phyloP scores from a whole-genome alignment of 35 echinoderm and acorn worm species.

The Diadema setosum region DNA sequence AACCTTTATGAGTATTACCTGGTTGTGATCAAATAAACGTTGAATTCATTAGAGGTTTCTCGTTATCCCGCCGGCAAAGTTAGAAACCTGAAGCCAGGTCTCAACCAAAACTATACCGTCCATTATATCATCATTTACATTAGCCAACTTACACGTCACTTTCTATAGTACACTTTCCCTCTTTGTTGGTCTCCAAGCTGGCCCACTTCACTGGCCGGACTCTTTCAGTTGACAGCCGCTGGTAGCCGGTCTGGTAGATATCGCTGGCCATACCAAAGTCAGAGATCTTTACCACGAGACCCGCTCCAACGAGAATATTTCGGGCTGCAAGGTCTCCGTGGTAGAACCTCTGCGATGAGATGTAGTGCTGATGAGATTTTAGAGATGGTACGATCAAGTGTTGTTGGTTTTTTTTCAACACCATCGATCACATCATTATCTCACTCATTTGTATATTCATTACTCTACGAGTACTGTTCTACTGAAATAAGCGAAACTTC shows the following conservation, averaged over 20 bases:
- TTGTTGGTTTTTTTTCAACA: no score
- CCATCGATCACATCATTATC: background rate
- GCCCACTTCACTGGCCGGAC: conserved; percentile 88
- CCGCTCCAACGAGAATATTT: conserved; percentile 72
- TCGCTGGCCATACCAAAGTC: conserved; percentile 91
- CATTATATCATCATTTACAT: no score
- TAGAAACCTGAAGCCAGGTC: no score
- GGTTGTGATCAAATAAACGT: no score
- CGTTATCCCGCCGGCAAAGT: no score
- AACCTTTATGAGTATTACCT: no score
- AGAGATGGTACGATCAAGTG: background rate
- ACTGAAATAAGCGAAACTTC: no score
- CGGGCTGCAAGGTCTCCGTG: conserved; percentile 90
- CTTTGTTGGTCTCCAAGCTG: conserved; percentile 82
- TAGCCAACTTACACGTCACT: conserved; percentile 96
- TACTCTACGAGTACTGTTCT: no score
- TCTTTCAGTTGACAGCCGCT: conserved; percentile 56
- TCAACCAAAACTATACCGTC: no score
- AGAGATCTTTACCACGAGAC: conserved; percentile 77
- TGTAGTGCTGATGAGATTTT: conserved; percentile 64
- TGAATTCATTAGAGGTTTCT: no score
- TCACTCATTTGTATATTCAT: no score
- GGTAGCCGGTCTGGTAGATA: conserved; percentile 82
- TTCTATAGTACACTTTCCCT: conserved; percentile 90
- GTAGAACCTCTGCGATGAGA: conserved; percentile 72